Evolutionary conservation across 2,888 invertebrate species (phyloP).

Genomic region (Mesochorus sp.): DNA sequence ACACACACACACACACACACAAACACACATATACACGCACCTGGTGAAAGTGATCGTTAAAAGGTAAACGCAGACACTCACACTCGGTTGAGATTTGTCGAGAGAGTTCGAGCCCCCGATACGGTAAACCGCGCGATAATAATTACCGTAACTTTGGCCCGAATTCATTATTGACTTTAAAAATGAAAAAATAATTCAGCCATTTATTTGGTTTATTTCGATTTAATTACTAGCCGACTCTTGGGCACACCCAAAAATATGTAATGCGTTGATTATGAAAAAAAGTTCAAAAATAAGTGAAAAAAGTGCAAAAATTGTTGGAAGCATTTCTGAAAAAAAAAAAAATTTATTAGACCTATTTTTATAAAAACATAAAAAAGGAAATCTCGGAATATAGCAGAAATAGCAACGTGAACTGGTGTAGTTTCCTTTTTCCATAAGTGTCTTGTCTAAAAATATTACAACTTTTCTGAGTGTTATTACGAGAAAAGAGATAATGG

Average conservation of each 20-base stretch:
- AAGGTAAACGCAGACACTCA: too few species aligned
- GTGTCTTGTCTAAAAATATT: not conserved
- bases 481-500: too few species aligned
- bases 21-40: too few species aligned
- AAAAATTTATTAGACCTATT: not conserved
- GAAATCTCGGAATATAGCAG: not conserved
- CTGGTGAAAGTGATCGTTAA: slow-evolving; percentile 54
- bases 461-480: too few species aligned
- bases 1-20: too few species aligned
- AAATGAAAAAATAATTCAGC: not conserved
- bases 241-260: too few species aligned
- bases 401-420: slow-evolving; percentile 14
- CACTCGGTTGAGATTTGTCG: slow-evolving; percentile 29
- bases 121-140: too few species aligned
- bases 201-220: too few species aligned
- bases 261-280: too few species aligned
- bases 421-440: slow-evolving; percentile 49
- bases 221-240: too few species aligned
- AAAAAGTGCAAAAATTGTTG: too few species aligned
- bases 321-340: not conserved
- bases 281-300: too few species aligned
- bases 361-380: not conserved
- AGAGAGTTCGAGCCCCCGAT: slow-evolving; percentile 27
- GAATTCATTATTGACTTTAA: not conserved
- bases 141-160: not conserved